Percentiles rank a stretch among this genome's conserved stretches.
Conservation (phyloP, 2,888 invertebrate species). For the Sphecodes monilicornis region DNA sequence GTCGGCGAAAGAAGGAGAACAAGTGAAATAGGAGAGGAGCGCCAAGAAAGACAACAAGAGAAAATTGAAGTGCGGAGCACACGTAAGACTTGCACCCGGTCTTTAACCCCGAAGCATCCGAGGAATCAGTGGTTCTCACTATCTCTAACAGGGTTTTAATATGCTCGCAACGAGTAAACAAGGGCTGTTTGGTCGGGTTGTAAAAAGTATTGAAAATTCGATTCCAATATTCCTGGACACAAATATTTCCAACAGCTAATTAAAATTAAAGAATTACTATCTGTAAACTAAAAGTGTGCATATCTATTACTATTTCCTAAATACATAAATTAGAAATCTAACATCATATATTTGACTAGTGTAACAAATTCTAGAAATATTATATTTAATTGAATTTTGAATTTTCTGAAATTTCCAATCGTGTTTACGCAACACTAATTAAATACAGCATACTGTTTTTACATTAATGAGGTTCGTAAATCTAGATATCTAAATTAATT, state of each 20-base stretch:
- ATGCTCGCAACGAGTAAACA: neutral
- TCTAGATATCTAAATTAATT: too few species aligned
- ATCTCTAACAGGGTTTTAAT: slow-evolving; percentile 9
- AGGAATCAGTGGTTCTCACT: slow-evolving; percentile 70
- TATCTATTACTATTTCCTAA: too few species aligned
- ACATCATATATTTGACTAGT: too few species aligned
- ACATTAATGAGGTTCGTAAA: too few species aligned
- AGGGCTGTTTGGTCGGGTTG: neutral
- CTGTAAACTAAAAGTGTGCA: too few species aligned
- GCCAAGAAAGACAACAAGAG: slow-evolving; percentile 66
- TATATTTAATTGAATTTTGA: too few species aligned
- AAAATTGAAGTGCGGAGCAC: slow-evolving; percentile 69
- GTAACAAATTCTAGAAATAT: neutral
- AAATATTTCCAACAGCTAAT: neutral
- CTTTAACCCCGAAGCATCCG: slow-evolving; percentile 73
- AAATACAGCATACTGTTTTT: too few species aligned
- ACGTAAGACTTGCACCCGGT: slow-evolving; percentile 76
- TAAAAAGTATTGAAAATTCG: neutral
- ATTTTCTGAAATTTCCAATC: too few species aligned
- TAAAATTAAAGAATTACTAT: neutral
- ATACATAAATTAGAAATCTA: neutral
- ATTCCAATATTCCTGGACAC: neutral
- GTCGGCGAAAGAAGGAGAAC: slow-evolving; percentile 44
- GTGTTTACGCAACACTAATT: too few species aligned
- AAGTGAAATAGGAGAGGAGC: slow-evolving; percentile 53